phyloP scores from a whole-genome alignment of 1,140 invertebrate species.

The Hyles euphorbiae region DNA sequence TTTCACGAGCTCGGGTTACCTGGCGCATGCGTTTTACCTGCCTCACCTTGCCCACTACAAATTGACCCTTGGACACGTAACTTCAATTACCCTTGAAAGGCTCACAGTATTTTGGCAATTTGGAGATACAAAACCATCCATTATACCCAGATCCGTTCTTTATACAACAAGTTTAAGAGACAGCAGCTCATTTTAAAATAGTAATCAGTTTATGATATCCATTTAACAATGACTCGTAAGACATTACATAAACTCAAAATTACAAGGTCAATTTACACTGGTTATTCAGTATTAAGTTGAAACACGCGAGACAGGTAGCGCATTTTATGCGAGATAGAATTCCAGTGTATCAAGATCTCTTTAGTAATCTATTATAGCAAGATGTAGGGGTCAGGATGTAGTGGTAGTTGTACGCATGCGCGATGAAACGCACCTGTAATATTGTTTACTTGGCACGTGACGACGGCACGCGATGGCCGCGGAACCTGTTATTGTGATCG shows the following conservation, averaged over 20 bases:
- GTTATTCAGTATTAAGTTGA: background rate
- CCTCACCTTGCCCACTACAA: constrained; percentile 29
- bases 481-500: too few species aligned
- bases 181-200: too few species aligned
- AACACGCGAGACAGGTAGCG: too few species aligned
- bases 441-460: constrained; percentile 25
- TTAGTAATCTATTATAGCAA: too few species aligned
- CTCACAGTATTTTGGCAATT: too few species aligned
- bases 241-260: background rate
- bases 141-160: too few species aligned
- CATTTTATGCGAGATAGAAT: too few species aligned
- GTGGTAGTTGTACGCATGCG: constrained; percentile 44
- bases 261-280: background rate
- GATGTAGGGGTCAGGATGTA: constrained; percentile 20
- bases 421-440: constrained; percentile 27
- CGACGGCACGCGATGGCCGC: constrained; percentile 6
- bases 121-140: too few species aligned
- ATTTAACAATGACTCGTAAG: background rate
- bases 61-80: too few species aligned
- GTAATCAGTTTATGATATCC: background rate
- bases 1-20: constrained; percentile 19
- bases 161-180: too few species aligned
- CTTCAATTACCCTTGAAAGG: too few species aligned
- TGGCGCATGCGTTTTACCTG: constrained; percentile 24
- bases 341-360: too few species aligned